Evolutionary conservation across 1,140 invertebrate genomes (phyloP).

Genomic region (Vanessa tameamea): DNA sequence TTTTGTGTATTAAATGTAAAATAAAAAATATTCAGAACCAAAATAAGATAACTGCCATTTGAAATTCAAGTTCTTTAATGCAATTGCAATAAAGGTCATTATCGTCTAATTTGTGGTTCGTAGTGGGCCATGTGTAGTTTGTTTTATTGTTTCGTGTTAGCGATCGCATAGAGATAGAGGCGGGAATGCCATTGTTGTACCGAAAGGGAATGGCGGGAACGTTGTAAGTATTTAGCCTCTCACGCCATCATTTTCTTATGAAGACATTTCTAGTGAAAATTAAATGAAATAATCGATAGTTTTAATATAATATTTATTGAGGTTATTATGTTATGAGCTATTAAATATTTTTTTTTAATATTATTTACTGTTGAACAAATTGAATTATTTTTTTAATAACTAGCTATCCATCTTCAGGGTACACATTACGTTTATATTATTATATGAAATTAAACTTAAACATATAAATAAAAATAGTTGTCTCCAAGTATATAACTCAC

Average conservation of each 20-base stretch:
- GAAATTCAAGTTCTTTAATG: not conserved
- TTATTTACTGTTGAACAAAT: not conserved
- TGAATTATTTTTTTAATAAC: too few species aligned
- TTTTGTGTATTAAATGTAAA: not conserved
- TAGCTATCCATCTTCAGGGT: too few species aligned
- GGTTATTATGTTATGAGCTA: not conserved
- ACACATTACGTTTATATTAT: too few species aligned
- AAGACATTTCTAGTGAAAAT: slow-evolving; percentile 22
- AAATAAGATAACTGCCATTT: not conserved
- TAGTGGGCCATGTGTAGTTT: slow-evolving; percentile 14
- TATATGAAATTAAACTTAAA: too few species aligned
- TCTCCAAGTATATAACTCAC: too few species aligned
- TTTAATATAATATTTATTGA: not conserved
- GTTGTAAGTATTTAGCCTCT: slow-evolving; percentile 24
- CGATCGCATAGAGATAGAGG: slow-evolving; percentile 47
- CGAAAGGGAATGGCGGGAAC: slow-evolving; percentile 13
- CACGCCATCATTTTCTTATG: slow-evolving; percentile 24
- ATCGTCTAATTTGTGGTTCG: not conserved
- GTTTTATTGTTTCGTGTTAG: slow-evolving; percentile 39
- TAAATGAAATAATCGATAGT: slow-evolving; percentile 9
- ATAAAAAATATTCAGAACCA: too few species aligned
- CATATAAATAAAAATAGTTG: too few species aligned
- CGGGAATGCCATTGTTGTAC: slow-evolving; percentile 54
- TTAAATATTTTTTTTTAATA: not conserved
- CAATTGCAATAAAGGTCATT: not conserved